Percentiles rank a stretch among this genome's conserved stretches.
Conservation (phyloP, 2,888 invertebrate genomes). For the Elysia crispata region DNA sequence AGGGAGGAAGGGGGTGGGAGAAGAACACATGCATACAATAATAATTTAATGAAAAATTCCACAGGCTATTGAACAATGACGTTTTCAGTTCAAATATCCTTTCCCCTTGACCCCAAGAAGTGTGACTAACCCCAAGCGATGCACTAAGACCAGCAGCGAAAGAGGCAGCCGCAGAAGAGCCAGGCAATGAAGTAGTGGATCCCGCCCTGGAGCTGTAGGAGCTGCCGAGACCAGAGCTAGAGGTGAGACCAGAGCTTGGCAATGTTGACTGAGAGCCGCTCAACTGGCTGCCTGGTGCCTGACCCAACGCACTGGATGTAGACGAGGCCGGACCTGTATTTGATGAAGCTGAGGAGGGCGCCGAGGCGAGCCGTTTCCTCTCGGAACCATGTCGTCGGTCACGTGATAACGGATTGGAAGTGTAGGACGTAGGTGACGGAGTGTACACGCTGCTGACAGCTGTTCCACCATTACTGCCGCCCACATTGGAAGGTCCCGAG, state of each 20-base stretch:
- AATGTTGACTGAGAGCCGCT: constrained; percentile 29
- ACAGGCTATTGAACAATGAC: neutral
- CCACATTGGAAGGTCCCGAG: neutral
- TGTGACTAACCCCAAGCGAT: constrained; percentile 45
- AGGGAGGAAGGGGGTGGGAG: no score
- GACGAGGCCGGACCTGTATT: constrained; percentile 3
- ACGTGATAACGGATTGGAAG: neutral
- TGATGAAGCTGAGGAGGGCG: neutral
- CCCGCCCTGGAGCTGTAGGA: constrained; percentile 42
- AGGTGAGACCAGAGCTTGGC: constrained; percentile 30
- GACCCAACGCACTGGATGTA: neutral
- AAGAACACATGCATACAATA: no score
- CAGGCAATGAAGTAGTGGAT: constrained; percentile 40
- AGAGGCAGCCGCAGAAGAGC: constrained; percentile 10
- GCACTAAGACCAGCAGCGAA: constrained; percentile 37
- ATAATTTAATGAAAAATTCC: no score
- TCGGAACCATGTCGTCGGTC: neutral
- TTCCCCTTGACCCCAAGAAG: no score
- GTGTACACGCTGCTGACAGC: neutral
- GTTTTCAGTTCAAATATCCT: no score
- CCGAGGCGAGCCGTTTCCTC: neutral
- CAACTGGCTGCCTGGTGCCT: neutral
- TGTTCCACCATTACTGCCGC: neutral
- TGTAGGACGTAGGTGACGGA: neutral
- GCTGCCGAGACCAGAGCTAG: constrained; percentile 43